Conservation (phyloP, 2,797 vertebrate genomes). For the Gorsachius magnificus region DNA sequence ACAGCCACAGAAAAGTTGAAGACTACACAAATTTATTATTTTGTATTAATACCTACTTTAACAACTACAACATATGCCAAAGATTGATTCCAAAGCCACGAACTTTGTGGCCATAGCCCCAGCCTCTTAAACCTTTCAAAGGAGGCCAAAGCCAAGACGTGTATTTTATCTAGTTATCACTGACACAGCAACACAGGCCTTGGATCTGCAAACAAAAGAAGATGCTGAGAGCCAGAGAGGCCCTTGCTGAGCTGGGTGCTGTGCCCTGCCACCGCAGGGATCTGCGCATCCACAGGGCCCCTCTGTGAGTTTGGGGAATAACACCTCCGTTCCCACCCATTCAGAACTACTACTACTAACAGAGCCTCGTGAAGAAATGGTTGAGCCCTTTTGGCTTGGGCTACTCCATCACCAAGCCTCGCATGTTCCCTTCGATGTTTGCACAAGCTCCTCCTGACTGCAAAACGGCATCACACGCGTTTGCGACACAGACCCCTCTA, state of each 20-base stretch:
- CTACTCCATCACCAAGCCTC: fast-evolving
- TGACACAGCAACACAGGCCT: fast-evolving
- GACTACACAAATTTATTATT: constrained; percentile 72
- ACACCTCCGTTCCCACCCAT: background rate
- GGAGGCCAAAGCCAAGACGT: background rate
- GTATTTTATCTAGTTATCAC: background rate
- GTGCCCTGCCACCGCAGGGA: background rate
- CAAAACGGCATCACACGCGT: fast-evolving
- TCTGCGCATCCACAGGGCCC: background rate
- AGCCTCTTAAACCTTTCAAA: background rate
- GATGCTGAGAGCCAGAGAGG: background rate
- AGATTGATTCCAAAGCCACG: constrained; percentile 54
- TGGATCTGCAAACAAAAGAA: background rate
- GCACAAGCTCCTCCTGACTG: background rate
- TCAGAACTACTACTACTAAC: fast-evolving
- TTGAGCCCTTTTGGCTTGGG: background rate
- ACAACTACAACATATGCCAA: constrained; percentile 63
- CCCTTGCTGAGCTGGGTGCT: background rate
- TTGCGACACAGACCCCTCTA: background rate
- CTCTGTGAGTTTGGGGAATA: background rate
- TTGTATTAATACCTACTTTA: constrained; percentile 65
- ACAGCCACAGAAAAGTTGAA: constrained; percentile 77
- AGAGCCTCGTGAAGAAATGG: fast-evolving
- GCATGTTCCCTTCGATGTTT: fast-evolving
- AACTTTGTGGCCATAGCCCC: background rate